Conservation (phyloP, 2,113 vertebrate genomes). For the Hyperoodon ampullatus region DNA sequence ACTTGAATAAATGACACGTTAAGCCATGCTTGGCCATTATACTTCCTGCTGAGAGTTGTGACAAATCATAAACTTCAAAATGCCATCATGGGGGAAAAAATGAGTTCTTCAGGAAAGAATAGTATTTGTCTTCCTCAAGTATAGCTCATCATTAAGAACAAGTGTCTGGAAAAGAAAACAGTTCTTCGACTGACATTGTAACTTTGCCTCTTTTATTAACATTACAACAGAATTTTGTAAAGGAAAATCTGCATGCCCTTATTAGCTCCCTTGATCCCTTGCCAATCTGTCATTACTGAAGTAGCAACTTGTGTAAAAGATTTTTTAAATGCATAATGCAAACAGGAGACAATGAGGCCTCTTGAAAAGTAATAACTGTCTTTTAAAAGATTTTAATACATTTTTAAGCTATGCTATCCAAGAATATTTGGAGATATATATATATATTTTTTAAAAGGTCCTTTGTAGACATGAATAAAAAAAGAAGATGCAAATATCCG, state of each 20-base stretch:
- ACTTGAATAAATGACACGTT: conserved; percentile 72
- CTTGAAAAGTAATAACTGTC: conserved; percentile 48
- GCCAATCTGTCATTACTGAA: conserved; percentile 63
- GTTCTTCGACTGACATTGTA: conserved; percentile 69
- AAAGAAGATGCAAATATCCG: not conserved
- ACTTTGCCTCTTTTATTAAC: conserved; percentile 52
- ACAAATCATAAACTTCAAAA: conserved; percentile 76
- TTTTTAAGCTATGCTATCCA: conserved; percentile 24
- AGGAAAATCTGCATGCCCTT: conserved; percentile 22
- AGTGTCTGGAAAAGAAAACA: conserved; percentile 69
- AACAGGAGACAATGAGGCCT: conserved; percentile 39
- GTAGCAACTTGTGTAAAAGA: conserved; percentile 31
- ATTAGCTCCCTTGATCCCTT: conserved; percentile 38
- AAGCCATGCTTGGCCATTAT: conserved; percentile 69
- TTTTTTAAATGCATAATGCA: conserved; percentile 60
- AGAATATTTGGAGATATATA: not conserved
- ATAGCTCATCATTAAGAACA: conserved; percentile 66
- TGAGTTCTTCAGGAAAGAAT: conserved; percentile 62
- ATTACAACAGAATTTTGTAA: conserved; percentile 46
- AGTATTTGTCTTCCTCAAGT: conserved; percentile 69
- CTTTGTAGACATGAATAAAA: not conserved
- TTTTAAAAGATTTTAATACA: not conserved
- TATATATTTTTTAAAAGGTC: not conserved
- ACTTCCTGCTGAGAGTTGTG: conserved; percentile 64
- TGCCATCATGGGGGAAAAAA: conserved; percentile 63